Evolutionary conservation across 30 jellyfish, hydroid and myxozoan species (phyloP), one percentile per base, ranked within the genome.

Genomic region (Chrysaora quinquecirrha): DNA sequence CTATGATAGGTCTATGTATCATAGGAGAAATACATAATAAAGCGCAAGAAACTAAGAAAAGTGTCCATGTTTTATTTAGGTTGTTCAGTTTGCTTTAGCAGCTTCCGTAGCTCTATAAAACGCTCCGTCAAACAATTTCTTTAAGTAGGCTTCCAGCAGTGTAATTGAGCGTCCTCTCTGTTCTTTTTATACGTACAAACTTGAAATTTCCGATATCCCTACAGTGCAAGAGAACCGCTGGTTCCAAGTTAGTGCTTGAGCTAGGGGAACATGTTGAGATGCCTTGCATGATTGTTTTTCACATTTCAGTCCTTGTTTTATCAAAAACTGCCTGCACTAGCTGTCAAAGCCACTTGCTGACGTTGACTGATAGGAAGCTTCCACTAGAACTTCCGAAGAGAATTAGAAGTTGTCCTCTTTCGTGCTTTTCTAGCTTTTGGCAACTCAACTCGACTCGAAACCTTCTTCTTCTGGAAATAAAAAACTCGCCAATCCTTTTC

Each of bases 381-480:
- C 85, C 16, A 46, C 76, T n/a, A 46, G 30, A 4, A 73, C 21
- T 73, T 76, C 24, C 27, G 71, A 25, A 73, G 54, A 27, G 77
- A n/a, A 46, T 77, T 24, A 9, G 85, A 48, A 20, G 75, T 50
- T 73, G 49, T 18, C 30, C 78, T 73, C 73, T 24, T 35, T 73
- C 76, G 47, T 48, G 34, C 54, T 73, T 76, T 73, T 73, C 2
- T 21, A 19, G 12, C 48, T 73, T 73, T 28, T 3, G 85, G 85
- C 78, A 9, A 20, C 10, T 48, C 48, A 77, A 73, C 22, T 21
- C 73, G 21, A 48, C 47, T 48, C 30, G 49, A n/a, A n/a, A n/a
- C n/a, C 71, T 46, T 11, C 73, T 18, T 73, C 85, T 73, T 73
- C 77, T 3, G 85, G 71, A 34, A 30, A 34, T 46, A 34, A 38